Conservation (phyloP, 1,140 invertebrate species). For the Coelopa frigida region DNA sequence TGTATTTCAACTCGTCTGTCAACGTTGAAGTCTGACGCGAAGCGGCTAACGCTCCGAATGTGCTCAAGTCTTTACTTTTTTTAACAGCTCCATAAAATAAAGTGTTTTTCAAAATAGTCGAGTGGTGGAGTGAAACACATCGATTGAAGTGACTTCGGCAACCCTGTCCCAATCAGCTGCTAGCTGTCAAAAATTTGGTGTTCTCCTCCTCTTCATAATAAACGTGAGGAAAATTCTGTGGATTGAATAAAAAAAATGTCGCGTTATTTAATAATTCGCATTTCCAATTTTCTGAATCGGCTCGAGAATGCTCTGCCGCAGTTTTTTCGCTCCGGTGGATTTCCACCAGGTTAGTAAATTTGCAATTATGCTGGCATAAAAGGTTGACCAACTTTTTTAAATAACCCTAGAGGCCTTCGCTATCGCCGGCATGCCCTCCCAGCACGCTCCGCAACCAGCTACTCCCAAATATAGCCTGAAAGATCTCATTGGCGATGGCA, state of each 20-base stretch:
- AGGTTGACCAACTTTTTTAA: too few relatives aligned
- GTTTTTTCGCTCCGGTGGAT: conserved; percentile 2
- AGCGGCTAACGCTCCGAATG: too few relatives aligned
- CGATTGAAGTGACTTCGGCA: too few relatives aligned
- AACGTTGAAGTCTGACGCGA: too few relatives aligned
- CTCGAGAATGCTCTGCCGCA: conserved; percentile 3
- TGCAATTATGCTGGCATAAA: background rate
- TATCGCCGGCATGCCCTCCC: conserved; percentile 20
- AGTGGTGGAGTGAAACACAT: too few relatives aligned
- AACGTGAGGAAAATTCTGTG: conserved; percentile 2
- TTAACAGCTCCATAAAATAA: too few relatives aligned
- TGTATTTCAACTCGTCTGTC: too few relatives aligned
- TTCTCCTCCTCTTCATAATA: too few relatives aligned
- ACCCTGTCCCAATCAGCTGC: too few relatives aligned
- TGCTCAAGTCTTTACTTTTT: too few relatives aligned
- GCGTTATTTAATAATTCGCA: conserved; percentile 3
- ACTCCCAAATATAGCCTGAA: conserved; percentile 47
- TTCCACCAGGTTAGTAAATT: conserved; percentile 7
- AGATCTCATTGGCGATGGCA: conserved; percentile 61
- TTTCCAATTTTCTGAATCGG: conserved; percentile 7
- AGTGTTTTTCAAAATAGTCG: too few relatives aligned
- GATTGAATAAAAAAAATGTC: conserved; percentile 12
- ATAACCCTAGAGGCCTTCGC: conserved; percentile 13
- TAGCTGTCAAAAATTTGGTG: too few relatives aligned
- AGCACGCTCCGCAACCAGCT: background rate